Conservation (phyloP, 1,140 invertebrate species). For the Calliopsis andreniformis region DNA sequence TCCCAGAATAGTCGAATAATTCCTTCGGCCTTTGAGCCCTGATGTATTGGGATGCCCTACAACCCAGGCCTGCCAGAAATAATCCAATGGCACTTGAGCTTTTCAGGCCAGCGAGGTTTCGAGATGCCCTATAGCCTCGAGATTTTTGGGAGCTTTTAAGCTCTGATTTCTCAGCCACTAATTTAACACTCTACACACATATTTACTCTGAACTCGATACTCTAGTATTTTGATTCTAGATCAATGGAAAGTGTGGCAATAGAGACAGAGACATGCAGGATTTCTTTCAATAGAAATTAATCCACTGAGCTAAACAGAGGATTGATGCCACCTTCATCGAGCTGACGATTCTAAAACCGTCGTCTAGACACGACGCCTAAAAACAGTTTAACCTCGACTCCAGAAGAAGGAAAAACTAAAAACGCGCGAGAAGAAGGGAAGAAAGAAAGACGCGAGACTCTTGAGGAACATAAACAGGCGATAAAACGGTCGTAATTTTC, state of each 20-base stretch:
- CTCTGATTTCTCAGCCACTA: too few species aligned
- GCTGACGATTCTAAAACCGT: too few species aligned
- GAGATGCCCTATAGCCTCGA: too few species aligned
- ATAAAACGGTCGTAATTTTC: neutral
- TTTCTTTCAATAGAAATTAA: too few species aligned
- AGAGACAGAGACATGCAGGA: too few species aligned
- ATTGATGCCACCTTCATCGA: neutral
- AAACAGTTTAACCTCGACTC: neutral
- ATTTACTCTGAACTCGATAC: too few species aligned
- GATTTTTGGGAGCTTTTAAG: too few species aligned
- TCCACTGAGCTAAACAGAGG: too few species aligned
- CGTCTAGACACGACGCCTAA: neutral
- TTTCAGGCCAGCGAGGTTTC: too few species aligned
- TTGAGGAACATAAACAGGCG: neutral
- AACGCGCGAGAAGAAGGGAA: neutral
- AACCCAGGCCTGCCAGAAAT: slow-evolving; percentile 20
- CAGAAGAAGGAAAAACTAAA: neutral
- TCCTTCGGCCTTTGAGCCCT: slow-evolving; percentile 17
- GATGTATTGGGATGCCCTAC: slow-evolving; percentile 24
- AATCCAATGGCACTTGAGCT: slow-evolving; percentile 30
- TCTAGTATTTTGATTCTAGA: too few species aligned
- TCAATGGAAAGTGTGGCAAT: too few species aligned
- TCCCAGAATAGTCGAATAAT: slow-evolving; percentile 34
- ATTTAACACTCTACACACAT: too few species aligned
- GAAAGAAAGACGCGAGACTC: neutral